Evolutionary conservation across 2,797 vertebrate species (phyloP).

Genomic region (Poecilia wingei): DNA sequence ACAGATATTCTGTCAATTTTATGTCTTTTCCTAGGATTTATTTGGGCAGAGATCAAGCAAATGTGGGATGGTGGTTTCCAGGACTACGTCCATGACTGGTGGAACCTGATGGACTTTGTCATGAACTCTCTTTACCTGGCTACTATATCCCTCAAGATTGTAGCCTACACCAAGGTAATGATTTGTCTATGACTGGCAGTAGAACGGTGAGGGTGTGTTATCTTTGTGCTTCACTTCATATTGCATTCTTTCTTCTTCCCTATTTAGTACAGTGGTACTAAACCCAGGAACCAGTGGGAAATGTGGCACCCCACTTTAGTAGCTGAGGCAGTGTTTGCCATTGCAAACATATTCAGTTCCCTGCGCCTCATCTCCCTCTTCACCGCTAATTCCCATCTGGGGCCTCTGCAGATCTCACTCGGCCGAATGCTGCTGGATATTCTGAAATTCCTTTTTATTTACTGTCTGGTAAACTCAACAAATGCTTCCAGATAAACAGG

Average conservation of each 20-base stretch:
- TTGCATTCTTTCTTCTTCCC: background rate
- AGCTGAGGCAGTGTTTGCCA: constrained; percentile 96
- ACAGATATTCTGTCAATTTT: background rate
- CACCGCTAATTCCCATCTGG: constrained; percentile 98
- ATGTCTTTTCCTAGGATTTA: constrained; percentile 85
- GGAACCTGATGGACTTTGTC: constrained; percentile 99
- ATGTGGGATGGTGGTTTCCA: constrained; percentile 99
- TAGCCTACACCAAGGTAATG: constrained; percentile 92
- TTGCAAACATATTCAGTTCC: constrained; percentile 98
- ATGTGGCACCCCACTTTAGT: constrained; percentile 98
- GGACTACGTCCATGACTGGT: constrained; percentile 98
- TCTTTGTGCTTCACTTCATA: constrained; percentile 1
- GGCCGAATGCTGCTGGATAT: constrained; percentile 98
- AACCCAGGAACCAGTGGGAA: constrained; percentile 88
- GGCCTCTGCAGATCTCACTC: constrained; percentile 96
- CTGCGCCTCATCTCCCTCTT: constrained; percentile 97
- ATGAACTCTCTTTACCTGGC: constrained; percentile 99
- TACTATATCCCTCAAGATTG: constrained; percentile 97
- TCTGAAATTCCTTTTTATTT: constrained; percentile 99
- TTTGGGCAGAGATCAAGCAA: constrained; percentile 99
- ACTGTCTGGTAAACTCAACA: constrained; percentile 85
- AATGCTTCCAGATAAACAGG: background rate
- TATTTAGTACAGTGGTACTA: constrained; percentile 87
- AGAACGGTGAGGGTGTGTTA: background rate
- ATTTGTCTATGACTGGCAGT: background rate